phyloP scores from a whole-genome alignment of 1,140 invertebrate genomes.

The Cyclina sinensis region DNA sequence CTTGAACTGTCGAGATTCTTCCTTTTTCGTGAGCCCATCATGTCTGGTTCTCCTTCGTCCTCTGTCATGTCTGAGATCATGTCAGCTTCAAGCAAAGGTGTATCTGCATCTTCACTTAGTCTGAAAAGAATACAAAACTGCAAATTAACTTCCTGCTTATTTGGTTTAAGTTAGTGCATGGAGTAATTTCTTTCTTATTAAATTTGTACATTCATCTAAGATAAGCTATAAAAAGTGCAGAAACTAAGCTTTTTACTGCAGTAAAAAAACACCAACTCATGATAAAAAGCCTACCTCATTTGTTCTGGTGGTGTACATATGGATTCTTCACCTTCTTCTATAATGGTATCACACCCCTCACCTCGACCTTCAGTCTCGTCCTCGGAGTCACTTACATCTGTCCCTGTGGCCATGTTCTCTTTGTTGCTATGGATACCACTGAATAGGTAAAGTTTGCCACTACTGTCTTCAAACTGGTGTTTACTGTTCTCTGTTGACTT shows the following conservation, averaged over 20 bases:
- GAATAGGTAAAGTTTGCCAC: slow-evolving; percentile 83
- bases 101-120: slow-evolving; percentile 66
- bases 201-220: neutral
- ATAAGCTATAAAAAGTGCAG: too few species aligned
- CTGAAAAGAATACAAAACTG: slow-evolving; percentile 61
- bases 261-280: too few species aligned
- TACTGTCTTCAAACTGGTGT: slow-evolving; percentile 84
- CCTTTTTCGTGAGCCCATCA: slow-evolving; percentile 53
- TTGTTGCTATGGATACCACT: slow-evolving; percentile 70
- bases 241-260: too few species aligned
- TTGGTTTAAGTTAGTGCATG: neutral
- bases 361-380: slow-evolving; percentile 56
- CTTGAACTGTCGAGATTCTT: slow-evolving; percentile 63
- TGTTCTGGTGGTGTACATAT: slow-evolving; percentile 10
- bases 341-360: slow-evolving; percentile 44
- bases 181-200: neutral
- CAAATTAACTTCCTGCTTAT: neutral
- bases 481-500: slow-evolving; percentile 74
- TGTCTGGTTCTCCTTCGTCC: slow-evolving; percentile 35
- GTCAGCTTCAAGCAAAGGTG: slow-evolving; percentile 65
- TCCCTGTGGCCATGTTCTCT: slow-evolving; percentile 62
- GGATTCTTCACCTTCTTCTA: slow-evolving; percentile 23
- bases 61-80: slow-evolving; percentile 62
- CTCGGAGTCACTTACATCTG: slow-evolving; percentile 48
- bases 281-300: slow-evolving; percentile 18